Conservation (phyloP, 2,113 vertebrate species). For the Choloepus hoffmanni region DNA sequence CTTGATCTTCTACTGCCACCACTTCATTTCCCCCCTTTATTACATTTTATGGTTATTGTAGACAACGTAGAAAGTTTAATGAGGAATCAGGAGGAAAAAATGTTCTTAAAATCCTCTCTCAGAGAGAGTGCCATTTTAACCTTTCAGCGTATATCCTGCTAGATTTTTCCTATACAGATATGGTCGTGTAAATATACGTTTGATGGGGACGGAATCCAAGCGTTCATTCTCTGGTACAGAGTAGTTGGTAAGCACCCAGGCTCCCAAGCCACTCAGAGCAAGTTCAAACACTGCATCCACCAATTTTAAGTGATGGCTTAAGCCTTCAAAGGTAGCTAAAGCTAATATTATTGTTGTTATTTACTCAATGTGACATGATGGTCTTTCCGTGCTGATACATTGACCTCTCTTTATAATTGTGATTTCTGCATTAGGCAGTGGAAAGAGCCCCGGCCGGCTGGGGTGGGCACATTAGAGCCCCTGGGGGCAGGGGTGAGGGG, state of each 20-base stretch:
- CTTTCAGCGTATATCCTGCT: neutral
- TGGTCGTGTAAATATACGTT: neutral
- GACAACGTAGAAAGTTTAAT: conserved; percentile 10
- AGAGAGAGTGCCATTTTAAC: neutral
- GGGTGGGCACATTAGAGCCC: neutral
- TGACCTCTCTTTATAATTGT: neutral
- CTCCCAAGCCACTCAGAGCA: neutral
- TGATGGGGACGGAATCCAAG: fast-evolving
- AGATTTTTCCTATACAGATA: neutral
- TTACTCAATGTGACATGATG: neutral
- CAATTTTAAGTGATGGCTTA: neutral
- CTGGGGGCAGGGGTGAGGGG: too few relatives aligned
- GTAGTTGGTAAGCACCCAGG: neutral
- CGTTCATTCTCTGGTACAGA: neutral
- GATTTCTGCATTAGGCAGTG: neutral
- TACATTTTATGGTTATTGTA: neutral
- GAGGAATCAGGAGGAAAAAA: neutral
- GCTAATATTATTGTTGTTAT: neutral
- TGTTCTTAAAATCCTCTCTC: neutral
- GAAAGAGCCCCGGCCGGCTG: neutral
- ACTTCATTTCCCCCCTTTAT: neutral
- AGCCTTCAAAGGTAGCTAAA: neutral
- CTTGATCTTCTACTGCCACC: neutral
- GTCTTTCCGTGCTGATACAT: neutral
- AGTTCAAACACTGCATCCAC: neutral